Evolutionary conservation across 2,888 invertebrate species (phyloP).

Genomic region (Melipona bicolor): DNA sequence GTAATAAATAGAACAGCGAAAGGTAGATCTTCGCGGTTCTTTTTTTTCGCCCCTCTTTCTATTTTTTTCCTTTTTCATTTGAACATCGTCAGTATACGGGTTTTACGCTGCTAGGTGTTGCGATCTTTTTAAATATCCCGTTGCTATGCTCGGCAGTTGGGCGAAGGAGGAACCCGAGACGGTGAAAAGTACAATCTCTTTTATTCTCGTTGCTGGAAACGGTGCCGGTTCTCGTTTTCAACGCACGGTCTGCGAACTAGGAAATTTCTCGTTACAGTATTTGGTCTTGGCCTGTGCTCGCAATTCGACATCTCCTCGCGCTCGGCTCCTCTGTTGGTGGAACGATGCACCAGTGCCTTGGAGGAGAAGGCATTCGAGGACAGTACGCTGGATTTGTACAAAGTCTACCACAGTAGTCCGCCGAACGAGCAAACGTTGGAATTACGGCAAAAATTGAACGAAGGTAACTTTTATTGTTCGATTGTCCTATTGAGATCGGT

Average conservation of each 20-base stretch:
- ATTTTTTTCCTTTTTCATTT: conserved; percentile 25
- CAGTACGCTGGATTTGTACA: conserved; percentile 87
- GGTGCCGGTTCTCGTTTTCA: background rate
- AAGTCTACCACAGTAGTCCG: conserved; percentile 88
- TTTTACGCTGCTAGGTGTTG: conserved; percentile 19
- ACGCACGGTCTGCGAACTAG: background rate
- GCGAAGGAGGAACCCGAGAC: background rate
- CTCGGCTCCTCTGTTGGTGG: conserved; percentile 87
- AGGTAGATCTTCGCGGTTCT: conserved; percentile 48
- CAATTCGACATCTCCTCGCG: conserved; percentile 86
- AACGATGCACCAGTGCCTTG: conserved; percentile 87
- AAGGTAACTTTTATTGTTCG: conserved; percentile 77
- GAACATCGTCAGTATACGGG: conserved; percentile 10
- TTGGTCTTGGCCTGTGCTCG: conserved; percentile 87
- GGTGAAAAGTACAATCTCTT: conserved; percentile 33
- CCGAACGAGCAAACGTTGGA: conserved; percentile 87
- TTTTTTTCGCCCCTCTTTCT: conserved; percentile 2
- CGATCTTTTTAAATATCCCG: conserved; percentile 21
- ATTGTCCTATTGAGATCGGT: background rate
- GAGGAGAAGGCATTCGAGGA: conserved; percentile 86
- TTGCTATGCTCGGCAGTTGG: conserved; percentile 11
- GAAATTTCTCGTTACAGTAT: conserved; percentile 82
- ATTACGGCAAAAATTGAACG: conserved; percentile 85
- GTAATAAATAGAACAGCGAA: conserved; percentile 61
- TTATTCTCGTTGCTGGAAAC: background rate